phyloP scores from a whole-genome alignment of 1,140 invertebrate genomes.

The Drosophila azteca region DNA sequence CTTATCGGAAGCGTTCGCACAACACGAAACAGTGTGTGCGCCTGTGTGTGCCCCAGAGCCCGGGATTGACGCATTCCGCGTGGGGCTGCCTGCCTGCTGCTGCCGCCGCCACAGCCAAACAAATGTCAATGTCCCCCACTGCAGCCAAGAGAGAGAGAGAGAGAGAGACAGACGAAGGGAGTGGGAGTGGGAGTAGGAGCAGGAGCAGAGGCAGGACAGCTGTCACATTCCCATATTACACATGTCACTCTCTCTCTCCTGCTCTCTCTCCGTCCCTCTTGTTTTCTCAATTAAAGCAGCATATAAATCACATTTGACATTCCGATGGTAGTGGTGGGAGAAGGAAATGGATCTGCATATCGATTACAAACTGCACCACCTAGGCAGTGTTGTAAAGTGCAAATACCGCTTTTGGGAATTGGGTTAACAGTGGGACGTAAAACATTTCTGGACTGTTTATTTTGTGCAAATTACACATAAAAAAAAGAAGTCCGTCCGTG shows the following conservation, averaged over 20 bases:
- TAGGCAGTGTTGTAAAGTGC: conserved; percentile 5
- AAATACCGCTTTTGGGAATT: conserved; percentile 49
- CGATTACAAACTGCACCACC: conserved; percentile 25
- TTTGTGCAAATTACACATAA: conserved; percentile 48
- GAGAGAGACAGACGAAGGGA: not conserved
- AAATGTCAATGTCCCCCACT: conserved; percentile 46
- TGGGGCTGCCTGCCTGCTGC: too few relatives aligned
- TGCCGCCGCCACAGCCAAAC: conserved; percentile 8
- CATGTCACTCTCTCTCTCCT: conserved; percentile 40
- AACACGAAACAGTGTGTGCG: too few relatives aligned
- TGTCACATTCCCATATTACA: conserved; percentile 45
- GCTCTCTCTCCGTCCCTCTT: conserved; percentile 32
- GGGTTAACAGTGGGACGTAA: conserved; percentile 49
- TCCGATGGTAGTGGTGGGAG: not conserved
- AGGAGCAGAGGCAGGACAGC: not conserved
- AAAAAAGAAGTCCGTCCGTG: conserved; percentile 1
- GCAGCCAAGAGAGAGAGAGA: not conserved
- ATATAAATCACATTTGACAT: conserved; percentile 47
- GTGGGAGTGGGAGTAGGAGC: not conserved
- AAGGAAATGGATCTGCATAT: conserved; percentile 19
- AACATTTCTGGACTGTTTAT: conserved; percentile 38
- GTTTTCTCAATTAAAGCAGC: conserved; percentile 46
- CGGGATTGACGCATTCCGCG: conserved; percentile 35
- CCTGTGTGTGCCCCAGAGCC: not conserved
- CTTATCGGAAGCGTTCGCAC: conserved; percentile 34